phyloP scores from a whole-genome alignment of 2,888 invertebrate genomes.

The Drosophila flavopinicola region DNA sequence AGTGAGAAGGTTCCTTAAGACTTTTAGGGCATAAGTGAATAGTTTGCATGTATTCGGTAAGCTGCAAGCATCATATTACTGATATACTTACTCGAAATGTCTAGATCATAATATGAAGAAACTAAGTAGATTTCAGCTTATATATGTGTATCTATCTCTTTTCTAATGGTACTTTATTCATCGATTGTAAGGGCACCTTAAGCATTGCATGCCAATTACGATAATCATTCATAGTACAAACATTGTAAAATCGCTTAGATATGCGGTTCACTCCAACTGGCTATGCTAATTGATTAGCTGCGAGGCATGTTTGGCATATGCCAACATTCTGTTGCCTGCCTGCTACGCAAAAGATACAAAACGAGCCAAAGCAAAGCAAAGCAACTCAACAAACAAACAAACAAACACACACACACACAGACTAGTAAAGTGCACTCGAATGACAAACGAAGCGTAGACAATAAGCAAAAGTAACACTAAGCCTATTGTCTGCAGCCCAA shows the following conservation, averaged over 20 bases:
- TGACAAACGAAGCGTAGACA: constrained; percentile 75
- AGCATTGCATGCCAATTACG: not conserved
- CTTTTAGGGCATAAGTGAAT: not conserved
- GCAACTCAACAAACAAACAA: constrained; percentile 1
- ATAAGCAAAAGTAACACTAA: constrained; percentile 81
- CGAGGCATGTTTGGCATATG: constrained; percentile 38
- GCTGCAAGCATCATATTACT: too few relatives aligned
- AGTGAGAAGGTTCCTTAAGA: not conserved
- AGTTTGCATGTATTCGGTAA: too few relatives aligned
- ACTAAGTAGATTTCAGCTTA: not conserved
- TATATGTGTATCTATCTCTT: too few relatives aligned
- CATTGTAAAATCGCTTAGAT: constrained; percentile 1
- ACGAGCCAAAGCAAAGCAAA: constrained; percentile 3
- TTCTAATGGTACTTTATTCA: too few relatives aligned
- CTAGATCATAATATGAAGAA: not conserved
- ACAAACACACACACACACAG: not conserved
- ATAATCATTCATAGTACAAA: constrained; percentile 5
- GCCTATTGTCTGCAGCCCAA: constrained; percentile 78
- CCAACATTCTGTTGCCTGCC: constrained; percentile 35
- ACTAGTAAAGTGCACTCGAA: constrained; percentile 58
- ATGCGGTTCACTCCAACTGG: constrained; percentile 6
- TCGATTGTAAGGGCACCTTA: too few relatives aligned
- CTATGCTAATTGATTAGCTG: constrained; percentile 60
- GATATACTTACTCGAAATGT: too few relatives aligned
- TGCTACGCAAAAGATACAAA: constrained; percentile 21